phyloP scores from a whole-genome alignment of 1,140 invertebrate genomes.

The Drosophila sturtevanti region DNA sequence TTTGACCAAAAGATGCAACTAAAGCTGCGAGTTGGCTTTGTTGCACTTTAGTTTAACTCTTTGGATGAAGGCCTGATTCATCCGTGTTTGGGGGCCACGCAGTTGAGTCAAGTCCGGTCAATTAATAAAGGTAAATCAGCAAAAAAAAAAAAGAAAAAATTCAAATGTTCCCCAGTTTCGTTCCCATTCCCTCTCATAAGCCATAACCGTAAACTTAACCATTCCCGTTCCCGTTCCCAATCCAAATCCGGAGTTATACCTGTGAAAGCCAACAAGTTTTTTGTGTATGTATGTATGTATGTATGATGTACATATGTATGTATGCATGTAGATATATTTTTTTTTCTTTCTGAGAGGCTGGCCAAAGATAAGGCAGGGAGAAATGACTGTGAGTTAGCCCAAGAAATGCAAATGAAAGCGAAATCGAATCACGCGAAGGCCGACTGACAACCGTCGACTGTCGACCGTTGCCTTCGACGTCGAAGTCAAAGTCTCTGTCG shows the following conservation, averaged over 20 bases:
- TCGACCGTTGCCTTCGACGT: constrained; percentile 8
- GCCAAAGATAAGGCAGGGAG: constrained; percentile 24
- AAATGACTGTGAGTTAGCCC: constrained; percentile 29
- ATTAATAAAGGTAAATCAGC: constrained; percentile 22
- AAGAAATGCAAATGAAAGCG: constrained; percentile 68
- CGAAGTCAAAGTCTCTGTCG: not conserved
- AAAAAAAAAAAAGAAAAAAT: too few relatives aligned
- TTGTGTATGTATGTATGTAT: too few relatives aligned
- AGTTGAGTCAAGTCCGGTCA: not conserved
- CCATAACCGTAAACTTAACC: not conserved
- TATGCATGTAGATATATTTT: too few relatives aligned
- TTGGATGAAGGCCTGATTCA: constrained; percentile 8
- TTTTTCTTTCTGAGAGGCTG: constrained; percentile 12
- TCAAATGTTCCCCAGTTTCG: not conserved
- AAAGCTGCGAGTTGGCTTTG: not conserved
- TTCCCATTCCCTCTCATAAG: not conserved
- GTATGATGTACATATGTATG: too few relatives aligned
- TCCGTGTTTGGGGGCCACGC: constrained; percentile 25
- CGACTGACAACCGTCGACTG: constrained; percentile 27
- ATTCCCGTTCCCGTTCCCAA: too few relatives aligned
- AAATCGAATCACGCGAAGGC: constrained; percentile 67
- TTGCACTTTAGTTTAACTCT: not conserved
- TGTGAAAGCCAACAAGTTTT: constrained; percentile 30
- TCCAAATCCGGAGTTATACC: not conserved
- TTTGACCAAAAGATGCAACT: not conserved